A percentile compares a stretch with the other conserved stretches of the same genome.
These are phyloP conservation scores for Drosophila koepferae DNA, from an alignment of 2,888 invertebrate species.

Conservation along the genomic window DNA sequence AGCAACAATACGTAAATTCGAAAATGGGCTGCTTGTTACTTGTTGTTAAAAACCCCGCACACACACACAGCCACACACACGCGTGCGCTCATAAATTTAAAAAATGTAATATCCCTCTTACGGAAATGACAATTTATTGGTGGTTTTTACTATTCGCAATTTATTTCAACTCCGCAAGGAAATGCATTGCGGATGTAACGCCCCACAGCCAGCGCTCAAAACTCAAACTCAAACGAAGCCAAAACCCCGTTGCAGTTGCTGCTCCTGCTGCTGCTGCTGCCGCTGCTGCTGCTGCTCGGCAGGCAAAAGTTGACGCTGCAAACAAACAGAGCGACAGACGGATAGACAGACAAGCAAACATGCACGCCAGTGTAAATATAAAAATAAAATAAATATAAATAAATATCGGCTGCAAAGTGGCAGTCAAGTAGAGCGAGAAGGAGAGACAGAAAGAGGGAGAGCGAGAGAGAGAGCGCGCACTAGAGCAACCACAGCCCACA, in stretches of 20 bases:
- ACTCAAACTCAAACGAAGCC: slow-evolving; percentile 8
- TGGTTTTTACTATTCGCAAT: slow-evolving; percentile 81
- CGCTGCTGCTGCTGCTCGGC: slow-evolving; percentile 11
- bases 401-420: slow-evolving; percentile 82
- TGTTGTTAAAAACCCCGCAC: slow-evolving; percentile 47
- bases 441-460: background rate
- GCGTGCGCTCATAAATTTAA: slow-evolving; percentile 74
- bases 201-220: slow-evolving; percentile 34
- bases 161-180: slow-evolving; percentile 81
- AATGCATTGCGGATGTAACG: slow-evolving; percentile 80
- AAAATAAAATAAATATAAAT: slow-evolving; percentile 80
- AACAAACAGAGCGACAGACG: slow-evolving; percentile 52
- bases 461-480: background rate
- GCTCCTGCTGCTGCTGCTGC: slow-evolving; percentile 1
- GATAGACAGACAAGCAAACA: slow-evolving; percentile 48
- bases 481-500: slow-evolving; percentile 31
- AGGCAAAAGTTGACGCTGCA: slow-evolving; percentile 71
- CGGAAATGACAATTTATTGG: slow-evolving; percentile 82
- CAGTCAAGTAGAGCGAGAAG: slow-evolving; percentile 28
- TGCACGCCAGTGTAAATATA: slow-evolving; percentile 74
- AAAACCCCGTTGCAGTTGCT: slow-evolving; percentile 16
- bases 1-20: slow-evolving; percentile 35
- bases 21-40: slow-evolving; percentile 52
- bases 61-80: slow-evolving; percentile 4
- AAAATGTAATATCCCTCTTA: slow-evolving; percentile 82